Conservation (phyloP, 2,797 vertebrate species). For the Tokudaia muenninki region DNA sequence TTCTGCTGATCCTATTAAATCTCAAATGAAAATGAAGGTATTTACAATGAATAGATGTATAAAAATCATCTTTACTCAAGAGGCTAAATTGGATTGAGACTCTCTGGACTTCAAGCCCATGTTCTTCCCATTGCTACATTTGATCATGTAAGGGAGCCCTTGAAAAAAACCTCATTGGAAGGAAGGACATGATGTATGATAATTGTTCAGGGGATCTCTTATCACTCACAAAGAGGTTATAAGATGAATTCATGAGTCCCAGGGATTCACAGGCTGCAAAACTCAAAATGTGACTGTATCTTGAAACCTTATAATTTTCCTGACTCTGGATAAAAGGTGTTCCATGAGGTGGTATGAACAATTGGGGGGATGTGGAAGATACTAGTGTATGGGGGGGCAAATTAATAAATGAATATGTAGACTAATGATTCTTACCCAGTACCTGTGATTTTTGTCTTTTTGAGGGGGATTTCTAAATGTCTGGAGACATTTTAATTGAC, state of each 20-base stretch:
- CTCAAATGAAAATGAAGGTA: not conserved
- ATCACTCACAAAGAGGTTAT: not conserved
- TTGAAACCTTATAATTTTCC: not conserved
- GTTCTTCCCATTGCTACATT: not conserved
- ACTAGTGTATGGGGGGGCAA: no score
- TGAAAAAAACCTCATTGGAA: not conserved
- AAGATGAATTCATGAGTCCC: not conserved
- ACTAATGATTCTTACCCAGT: not conserved
- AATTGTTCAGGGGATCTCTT: not conserved
- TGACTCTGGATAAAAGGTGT: not conserved
- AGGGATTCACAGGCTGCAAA: not conserved
- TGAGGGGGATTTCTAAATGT: not conserved
- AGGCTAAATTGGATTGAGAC: conserved; percentile 25
- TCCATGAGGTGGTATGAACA: not conserved
- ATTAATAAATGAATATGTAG: not conserved
- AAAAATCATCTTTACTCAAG: not conserved
- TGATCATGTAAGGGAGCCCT: not conserved
- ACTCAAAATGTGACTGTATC: not conserved
- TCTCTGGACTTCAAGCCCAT: not conserved
- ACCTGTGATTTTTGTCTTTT: not conserved
- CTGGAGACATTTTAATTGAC: not conserved
- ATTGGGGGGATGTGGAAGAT: fast-evolving
- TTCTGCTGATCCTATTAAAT: not conserved
- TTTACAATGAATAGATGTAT: not conserved
- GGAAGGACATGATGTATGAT: not conserved